Conservation (phyloP, 2,113 vertebrate species). For the Chaetorhynchus papuensis region DNA sequence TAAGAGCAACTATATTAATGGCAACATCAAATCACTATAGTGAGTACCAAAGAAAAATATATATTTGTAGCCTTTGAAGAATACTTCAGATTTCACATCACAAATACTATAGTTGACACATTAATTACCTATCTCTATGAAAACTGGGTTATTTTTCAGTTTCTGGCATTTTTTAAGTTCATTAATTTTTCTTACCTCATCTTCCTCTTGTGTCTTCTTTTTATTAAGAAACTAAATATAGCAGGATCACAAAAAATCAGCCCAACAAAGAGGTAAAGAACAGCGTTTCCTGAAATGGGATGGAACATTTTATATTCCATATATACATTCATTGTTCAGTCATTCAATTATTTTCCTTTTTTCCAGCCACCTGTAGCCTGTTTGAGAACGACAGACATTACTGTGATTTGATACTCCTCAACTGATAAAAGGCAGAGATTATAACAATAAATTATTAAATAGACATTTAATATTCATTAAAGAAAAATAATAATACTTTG, state of each 20-base stretch:
- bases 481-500: neutral
- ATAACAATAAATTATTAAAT: neutral
- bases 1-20: neutral
- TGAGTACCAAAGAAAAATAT: neutral
- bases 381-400: neutral
- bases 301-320: neutral
- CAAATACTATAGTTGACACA: neutral
- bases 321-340: neutral
- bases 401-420: neutral
- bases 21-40: neutral
- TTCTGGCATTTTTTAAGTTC: neutral
- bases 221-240: neutral
- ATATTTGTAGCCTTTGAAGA: neutral
- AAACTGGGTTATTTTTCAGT: neutral
- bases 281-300: neutral
- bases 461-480: neutral
- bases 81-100: neutral
- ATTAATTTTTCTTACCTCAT: neutral
- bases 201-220: neutral
- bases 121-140: neutral
- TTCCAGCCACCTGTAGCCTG: neutral
- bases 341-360: neutral
- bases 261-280: neutral
- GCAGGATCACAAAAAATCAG: neutral
- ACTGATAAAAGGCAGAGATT: neutral